Conservation (phyloP, 1,140 invertebrate species). For the Papilio polytes region DNA sequence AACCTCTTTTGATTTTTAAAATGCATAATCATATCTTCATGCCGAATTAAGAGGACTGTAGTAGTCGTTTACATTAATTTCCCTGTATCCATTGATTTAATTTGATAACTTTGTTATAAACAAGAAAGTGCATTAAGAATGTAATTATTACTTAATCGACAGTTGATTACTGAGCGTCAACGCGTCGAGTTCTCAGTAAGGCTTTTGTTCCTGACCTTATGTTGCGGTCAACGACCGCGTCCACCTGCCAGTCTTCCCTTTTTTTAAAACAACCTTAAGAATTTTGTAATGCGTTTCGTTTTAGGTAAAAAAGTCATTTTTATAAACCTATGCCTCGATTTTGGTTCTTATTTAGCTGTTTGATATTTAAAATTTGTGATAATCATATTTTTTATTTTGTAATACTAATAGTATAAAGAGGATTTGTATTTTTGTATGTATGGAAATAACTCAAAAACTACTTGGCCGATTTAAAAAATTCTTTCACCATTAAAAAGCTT, state of each 20-base stretch:
- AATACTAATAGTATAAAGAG: no score
- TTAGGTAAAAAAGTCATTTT: neutral
- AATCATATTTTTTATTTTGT: neutral
- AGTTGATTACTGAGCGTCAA: constrained; percentile 5
- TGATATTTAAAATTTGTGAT: neutral
- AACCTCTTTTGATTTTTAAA: no score
- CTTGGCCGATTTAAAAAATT: no score
- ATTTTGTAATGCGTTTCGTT: constrained; percentile 14
- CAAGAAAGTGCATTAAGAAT: constrained; percentile 11
- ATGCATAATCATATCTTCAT: no score
- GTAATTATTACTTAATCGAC: constrained; percentile 11
- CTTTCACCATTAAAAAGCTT: no score
- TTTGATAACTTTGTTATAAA: neutral
- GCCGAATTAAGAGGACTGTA: no score
- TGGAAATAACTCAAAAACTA: no score
- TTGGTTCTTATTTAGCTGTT: neutral
- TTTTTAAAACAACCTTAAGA: constrained; percentile 27
- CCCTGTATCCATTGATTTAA: neutral
- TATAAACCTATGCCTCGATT: neutral
- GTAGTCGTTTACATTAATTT: no score
- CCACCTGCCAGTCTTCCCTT: constrained; percentile 30
- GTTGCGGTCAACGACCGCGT: constrained; percentile 15
- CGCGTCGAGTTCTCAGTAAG: neutral
- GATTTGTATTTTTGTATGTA: no score
- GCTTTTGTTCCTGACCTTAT: constrained; percentile 31